phyloP scores from a whole-genome alignment of 2,888 invertebrate genomes.

The Drosophila nr. perissopoda region DNA sequence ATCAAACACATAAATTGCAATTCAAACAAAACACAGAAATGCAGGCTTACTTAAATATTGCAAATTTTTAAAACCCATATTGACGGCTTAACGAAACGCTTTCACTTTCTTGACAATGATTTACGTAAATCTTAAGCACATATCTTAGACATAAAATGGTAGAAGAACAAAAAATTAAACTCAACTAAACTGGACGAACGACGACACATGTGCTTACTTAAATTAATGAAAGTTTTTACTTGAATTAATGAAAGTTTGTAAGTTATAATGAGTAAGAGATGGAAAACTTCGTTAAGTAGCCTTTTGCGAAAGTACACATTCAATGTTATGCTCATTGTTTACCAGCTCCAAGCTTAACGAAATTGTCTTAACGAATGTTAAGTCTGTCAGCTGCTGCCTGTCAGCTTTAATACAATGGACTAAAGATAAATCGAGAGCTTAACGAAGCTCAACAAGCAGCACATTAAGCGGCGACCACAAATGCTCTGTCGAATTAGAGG shows the following conservation, averaged over 20 bases:
- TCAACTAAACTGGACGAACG: conserved; percentile 2
- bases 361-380: conserved; percentile 17
- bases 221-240: background rate
- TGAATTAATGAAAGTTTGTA: background rate
- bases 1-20: background rate
- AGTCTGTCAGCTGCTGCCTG: background rate
- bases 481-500: conserved; percentile 9
- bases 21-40: background rate
- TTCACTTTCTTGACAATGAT: background rate
- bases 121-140: background rate
- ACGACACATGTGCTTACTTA: too few species aligned
- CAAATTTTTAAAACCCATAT: background rate
- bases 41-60: background rate
- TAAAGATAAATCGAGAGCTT: conserved; percentile 31
- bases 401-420: background rate
- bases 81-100: background rate
- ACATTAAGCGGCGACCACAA: conserved; percentile 13
- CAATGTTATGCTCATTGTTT: background rate
- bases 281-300: background rate
- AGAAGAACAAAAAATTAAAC: background rate
- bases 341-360: conserved; percentile 2
- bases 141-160: background rate
- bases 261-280: background rate
- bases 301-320: background rate
- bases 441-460: conserved; percentile 31